phyloP scores from a whole-genome alignment of 2,797 vertebrate genomes.

The Lacerta viridis region DNA sequence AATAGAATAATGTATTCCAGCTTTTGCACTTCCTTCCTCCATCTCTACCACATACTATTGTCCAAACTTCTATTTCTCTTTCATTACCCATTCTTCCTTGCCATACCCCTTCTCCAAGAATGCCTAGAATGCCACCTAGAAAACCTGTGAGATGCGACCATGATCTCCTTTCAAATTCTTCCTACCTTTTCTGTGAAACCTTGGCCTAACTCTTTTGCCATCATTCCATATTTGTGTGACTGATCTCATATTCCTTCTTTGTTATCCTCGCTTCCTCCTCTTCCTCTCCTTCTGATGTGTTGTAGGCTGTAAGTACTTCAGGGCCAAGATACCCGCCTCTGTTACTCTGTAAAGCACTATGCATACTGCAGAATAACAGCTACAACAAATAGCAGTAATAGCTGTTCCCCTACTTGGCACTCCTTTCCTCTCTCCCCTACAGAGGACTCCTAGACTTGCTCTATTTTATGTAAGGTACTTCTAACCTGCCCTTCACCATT shows the following conservation, averaged over 20 bases:
- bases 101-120: no score
- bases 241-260: not conserved
- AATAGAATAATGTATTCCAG: not conserved
- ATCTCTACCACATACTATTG: not conserved
- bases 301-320: not conserved
- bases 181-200: not conserved
- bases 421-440: no score
- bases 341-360: not conserved
- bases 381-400: no score
- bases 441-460: no score
- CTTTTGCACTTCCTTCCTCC: not conserved
- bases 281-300: not conserved
- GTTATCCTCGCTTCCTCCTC: not conserved
- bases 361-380: not conserved
- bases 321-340: not conserved
- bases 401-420: no score
- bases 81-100: not conserved
- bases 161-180: not conserved
- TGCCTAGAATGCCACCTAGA: not conserved
- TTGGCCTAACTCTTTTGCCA: not conserved
- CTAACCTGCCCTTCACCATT: no score
- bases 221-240: no score
- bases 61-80: not conserved
- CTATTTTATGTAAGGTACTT: no score
- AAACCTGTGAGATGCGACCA: not conserved